Evolutionary conservation across 2,888 invertebrate genomes (phyloP), one percentile per base, ranked within the genome.

Genomic region (Hermodice carunculata): DNA sequence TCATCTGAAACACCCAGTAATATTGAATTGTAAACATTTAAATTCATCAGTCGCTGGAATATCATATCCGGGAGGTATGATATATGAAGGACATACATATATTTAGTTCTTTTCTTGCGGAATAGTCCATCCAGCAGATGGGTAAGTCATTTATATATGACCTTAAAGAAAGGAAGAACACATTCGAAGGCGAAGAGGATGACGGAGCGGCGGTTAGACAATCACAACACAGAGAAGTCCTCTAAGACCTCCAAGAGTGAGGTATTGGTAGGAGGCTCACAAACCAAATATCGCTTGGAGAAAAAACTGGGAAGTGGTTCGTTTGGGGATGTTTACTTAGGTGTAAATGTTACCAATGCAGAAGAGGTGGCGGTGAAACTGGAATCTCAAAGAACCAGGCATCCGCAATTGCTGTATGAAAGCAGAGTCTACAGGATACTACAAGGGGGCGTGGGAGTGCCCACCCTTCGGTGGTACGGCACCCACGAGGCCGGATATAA

Each of bases 281-380:
- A 69, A 34, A 61, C 66, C 31, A 59, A 61, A 68, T 85, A 84
- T 68, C 76, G 79, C 63, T 76, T 85, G 34, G 79, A 85, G 19
- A 69, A 84, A 64, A 85, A 85, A 72, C 84, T 85, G 53, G 85
- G 85, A 54, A 82, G 82, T 71, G 85, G 85, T n/a, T 84, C 84
- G 3, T 85, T 85, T 71, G 85, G 85, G 44, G 85, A 85, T 69
- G 85, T 85, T 31, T 69, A 67, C 34, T 51, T 57, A 14, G 67
- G 56, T 22, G 43, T 46, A 40, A 61, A 69, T 34, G 43, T 54
- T 8, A 29, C 40, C 14, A 63, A 40, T 28, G 64, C 61, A 1
- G 69, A 69, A 46, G 61, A 69, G 40, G 70, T 70, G 19, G 70
- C 70, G 28, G 69, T 70, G 31, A 70, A 70, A 52, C 40, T 70